Percentiles rank a stretch among this genome's conserved stretches.
phyloP scores from a whole-genome alignment of 2,797 vertebrate species.

The Tangara arthus region DNA sequence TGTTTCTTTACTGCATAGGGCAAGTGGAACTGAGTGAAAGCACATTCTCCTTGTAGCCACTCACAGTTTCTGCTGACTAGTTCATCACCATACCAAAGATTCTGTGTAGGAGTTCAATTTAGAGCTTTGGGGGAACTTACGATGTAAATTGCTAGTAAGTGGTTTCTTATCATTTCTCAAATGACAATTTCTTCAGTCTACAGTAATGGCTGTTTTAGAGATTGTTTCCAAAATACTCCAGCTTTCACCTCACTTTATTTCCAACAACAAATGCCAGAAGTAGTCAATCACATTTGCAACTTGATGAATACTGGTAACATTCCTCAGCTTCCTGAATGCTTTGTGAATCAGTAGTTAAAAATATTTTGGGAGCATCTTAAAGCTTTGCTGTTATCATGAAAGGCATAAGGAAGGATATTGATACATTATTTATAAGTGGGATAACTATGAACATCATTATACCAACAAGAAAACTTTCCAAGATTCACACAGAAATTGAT shows the following conservation, averaged over 20 bases:
- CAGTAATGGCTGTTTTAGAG: not conserved
- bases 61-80: not conserved
- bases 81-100: not conserved
- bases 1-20: not conserved
- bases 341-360: not conserved
- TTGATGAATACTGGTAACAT: not conserved
- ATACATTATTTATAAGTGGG: not conserved
- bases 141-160: not conserved
- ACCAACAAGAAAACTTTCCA: not conserved
- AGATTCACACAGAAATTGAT: not conserved
- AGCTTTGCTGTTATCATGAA: not conserved
- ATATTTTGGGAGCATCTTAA: not conserved
- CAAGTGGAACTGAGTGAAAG: not conserved
- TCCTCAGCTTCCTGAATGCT: not conserved
- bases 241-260: not conserved
- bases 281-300: slow-evolving; percentile 1
- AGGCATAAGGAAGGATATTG: not conserved
- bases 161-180: not conserved
- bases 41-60: not conserved
- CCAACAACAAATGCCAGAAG: not conserved
- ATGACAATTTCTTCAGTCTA: not conserved
- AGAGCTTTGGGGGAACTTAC: not conserved
- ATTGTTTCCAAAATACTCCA: not conserved
- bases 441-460: not conserved
- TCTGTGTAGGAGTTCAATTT: not conserved